These are phyloP conservation scores for Sylvilagus floridanus DNA, from an alignment of 2,797 vertebrate genomes.

Conservation along the genomic window DNA sequence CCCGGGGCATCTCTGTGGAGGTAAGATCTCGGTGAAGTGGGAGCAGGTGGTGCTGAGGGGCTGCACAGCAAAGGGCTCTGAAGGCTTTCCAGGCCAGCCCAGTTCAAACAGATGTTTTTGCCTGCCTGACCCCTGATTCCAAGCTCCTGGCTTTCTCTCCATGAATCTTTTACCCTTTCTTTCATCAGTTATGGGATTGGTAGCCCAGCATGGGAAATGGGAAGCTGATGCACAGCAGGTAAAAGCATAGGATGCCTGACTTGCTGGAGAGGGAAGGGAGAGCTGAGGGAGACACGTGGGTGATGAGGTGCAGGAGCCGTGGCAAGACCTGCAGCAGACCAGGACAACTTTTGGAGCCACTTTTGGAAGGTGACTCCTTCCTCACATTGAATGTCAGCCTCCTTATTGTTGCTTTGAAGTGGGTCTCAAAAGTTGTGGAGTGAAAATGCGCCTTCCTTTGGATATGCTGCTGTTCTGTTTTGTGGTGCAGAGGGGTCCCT, in stretches of 20 bases:
- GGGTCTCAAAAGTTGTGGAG: neutral
- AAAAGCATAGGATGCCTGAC: neutral
- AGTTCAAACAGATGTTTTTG: neutral
- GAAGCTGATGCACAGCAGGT: neutral
- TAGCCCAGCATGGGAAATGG: neutral
- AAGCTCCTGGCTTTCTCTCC: neutral
- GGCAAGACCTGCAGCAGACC: neutral
- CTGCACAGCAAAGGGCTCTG: neutral
- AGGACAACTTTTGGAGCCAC: neutral
- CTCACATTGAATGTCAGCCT: neutral
- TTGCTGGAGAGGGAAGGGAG: neutral
- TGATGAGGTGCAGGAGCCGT: neutral
- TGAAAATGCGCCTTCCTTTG: slow-evolving; percentile 5
- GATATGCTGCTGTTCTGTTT: neutral
- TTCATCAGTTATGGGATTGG: neutral
- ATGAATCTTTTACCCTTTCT: neutral
- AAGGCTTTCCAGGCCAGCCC: neutral
- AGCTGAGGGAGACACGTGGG: neutral
- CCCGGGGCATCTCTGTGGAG: slow-evolving; percentile 97
- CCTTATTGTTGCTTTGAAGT: neutral
- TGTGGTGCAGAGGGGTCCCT: neutral
- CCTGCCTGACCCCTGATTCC: neutral
- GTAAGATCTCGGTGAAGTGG: slow-evolving; percentile 85
- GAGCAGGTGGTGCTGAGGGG: neutral
- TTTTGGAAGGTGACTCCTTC: neutral